Percentiles rank a stretch among this genome's conserved stretches.
Conservation (phyloP, 2,797 vertebrate species). For the Sebastes flavidus region DNA sequence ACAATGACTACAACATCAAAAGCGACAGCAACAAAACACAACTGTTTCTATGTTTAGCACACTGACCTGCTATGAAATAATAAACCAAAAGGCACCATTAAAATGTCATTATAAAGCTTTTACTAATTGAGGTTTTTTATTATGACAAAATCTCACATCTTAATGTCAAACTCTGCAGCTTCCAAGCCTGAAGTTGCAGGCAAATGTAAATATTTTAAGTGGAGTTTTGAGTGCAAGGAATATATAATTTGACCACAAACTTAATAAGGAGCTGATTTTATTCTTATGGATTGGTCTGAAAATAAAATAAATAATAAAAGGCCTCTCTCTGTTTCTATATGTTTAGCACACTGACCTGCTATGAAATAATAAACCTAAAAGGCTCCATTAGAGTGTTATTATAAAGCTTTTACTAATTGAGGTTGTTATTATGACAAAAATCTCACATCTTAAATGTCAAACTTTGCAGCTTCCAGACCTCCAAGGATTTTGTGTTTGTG, state of each 20-base stretch:
- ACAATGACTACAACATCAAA: no score
- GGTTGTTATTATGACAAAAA: not conserved
- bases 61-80: not conserved
- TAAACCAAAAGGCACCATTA: not conserved
- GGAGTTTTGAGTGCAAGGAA: not conserved
- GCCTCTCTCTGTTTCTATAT: not conserved
- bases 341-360: not conserved
- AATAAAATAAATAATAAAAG: no score
- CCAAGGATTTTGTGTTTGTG: no score
- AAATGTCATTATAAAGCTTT: not conserved
- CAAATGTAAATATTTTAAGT: not conserved
- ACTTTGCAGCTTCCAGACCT: constrained; percentile 53
- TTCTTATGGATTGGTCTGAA: not conserved
- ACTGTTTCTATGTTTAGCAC: not conserved
- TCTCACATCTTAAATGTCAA: not conserved
- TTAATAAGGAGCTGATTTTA: not conserved
- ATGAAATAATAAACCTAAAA: not conserved
- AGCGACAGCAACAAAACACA: no score
- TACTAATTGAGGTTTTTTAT: not conserved
- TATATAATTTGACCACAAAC: fast-evolving
- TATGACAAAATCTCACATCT: no score
- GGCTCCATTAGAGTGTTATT: not conserved
- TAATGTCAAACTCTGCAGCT: no score
- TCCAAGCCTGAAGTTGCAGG: not conserved
- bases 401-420: not conserved